Percentiles rank a stretch among this genome's conserved stretches.
Conservation (phyloP, 2,113 vertebrate genomes). For the Apistogramma diplotaenia region DNA sequence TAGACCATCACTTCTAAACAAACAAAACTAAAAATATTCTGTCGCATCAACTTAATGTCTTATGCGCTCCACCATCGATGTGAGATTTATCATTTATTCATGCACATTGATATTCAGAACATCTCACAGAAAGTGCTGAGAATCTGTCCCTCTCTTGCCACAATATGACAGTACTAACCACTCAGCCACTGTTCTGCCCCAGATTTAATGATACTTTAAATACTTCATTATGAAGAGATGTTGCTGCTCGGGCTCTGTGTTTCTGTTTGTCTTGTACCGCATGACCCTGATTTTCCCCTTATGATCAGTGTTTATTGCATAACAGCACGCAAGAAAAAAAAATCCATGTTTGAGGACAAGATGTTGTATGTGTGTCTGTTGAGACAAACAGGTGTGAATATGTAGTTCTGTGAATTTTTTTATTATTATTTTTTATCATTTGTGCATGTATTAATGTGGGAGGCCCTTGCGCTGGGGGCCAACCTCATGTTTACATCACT, state of each 20-base stretch:
- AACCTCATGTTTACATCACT: slow-evolving; percentile 73
- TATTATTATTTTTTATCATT: neutral
- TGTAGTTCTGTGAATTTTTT: neutral
- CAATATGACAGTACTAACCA: neutral
- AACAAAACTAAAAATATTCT: neutral
- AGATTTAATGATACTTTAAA: neutral
- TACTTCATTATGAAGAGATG: neutral
- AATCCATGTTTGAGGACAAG: neutral
- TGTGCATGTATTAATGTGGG: slow-evolving; percentile 38
- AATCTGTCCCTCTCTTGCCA: neutral
- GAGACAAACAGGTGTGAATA: neutral
- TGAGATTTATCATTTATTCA: neutral
- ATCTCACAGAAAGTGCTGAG: neutral
- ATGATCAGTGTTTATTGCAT: neutral
- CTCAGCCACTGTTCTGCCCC: neutral
- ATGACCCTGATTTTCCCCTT: neutral
- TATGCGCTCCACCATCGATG: neutral
- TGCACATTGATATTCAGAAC: slow-evolving; percentile 23
- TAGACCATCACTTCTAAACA: neutral
- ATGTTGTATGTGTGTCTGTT: too few species aligned
- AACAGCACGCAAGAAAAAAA: neutral
- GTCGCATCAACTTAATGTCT: neutral
- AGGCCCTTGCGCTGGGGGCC: slow-evolving; percentile 50
- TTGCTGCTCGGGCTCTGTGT: neutral
- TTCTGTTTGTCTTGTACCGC: neutral